phyloP scores from a whole-genome alignment of 2,888 invertebrate genomes.

The Dorcus parallelipipedus region DNA sequence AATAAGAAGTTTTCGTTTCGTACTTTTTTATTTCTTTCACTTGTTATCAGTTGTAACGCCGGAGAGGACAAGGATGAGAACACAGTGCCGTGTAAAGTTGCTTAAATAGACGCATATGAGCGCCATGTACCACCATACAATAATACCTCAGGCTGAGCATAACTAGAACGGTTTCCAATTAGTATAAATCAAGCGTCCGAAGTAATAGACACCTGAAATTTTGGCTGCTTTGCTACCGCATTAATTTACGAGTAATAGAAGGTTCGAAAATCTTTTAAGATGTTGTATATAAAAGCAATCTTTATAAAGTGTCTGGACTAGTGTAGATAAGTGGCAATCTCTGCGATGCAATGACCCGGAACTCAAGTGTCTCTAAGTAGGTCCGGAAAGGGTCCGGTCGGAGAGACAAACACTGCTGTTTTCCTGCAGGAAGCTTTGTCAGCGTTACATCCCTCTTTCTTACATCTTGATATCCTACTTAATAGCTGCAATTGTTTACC shows the following conservation, averaged over 20 bases:
- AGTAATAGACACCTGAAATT: conserved; percentile 29
- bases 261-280: conserved; percentile 11
- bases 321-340: conserved; percentile 26
- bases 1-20: conserved; percentile 10
- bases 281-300: conserved; percentile 13
- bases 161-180: conserved; percentile 35
- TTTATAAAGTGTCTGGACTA: conserved; percentile 21
- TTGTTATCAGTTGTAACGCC: not conserved
- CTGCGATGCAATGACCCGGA: conserved; percentile 34
- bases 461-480: conserved; percentile 11
- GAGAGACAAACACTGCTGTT: conserved; percentile 34
- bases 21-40: not conserved
- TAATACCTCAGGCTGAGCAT: conserved; percentile 12
- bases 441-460: conserved; percentile 22
- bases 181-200: conserved; percentile 31
- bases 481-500: conserved; percentile 16
- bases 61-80: not conserved
- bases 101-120: not conserved
- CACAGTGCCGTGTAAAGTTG: not conserved
- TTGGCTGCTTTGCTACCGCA: conserved; percentile 11
- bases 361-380: conserved; percentile 35
- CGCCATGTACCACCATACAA: not conserved
- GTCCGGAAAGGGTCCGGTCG: conserved; percentile 36
- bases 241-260: not conserved
- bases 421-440: conserved; percentile 34